phyloP scores from a whole-genome alignment of 37 sponge, comb jelly and placozoan genomes.

The Aplysina aerophoba region DNA sequence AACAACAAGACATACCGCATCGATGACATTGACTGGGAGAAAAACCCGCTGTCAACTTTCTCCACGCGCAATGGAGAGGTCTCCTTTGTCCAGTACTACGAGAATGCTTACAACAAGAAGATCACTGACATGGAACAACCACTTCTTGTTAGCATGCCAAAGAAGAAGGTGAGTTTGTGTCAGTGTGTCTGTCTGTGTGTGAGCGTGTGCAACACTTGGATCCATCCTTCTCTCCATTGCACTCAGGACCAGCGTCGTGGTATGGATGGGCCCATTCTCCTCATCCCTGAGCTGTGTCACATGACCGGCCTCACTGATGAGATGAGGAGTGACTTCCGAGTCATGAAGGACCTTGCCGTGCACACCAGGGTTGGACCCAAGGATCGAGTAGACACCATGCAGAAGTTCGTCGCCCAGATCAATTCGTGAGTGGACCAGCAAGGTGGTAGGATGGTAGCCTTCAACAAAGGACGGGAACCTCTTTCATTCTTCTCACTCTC shows the following conservation, averaged over 20 bases:
- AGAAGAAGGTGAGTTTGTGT: conserved; percentile 38
- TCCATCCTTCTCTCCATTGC: no score
- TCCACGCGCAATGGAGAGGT: conserved; percentile 59
- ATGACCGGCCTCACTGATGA: conserved; percentile 86
- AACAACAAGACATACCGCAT: conserved; percentile 97
- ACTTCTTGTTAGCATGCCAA: conserved; percentile 82
- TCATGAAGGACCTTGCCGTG: conserved; percentile 82
- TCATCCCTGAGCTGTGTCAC: conserved; percentile 92
- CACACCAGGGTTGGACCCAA: conserved; percentile 78
- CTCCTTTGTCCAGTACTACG: conserved; percentile 81
- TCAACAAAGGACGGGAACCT: no score
- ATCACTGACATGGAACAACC: conserved; percentile 84
- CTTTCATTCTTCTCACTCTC: no score
- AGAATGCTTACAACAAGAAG: conserved; percentile 60
- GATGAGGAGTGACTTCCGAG: conserved; percentile 72
- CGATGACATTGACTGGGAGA: conserved; percentile 94
- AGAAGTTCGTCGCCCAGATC: conserved; percentile 61
- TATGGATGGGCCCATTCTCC: conserved; percentile 66
- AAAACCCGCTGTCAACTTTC: conserved; percentile 75
- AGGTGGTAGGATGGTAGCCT: no score
- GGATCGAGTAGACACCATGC: conserved; percentile 36
- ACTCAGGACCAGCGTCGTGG: conserved; percentile 52
- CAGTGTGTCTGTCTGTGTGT: neutral
- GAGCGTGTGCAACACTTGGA: no score
- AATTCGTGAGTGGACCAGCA: conserved; percentile 27